A percentile compares a stretch with the other conserved stretches of the same genome.
These are phyloP conservation scores for Megathymus violae DNA, from an alignment of 1,140 invertebrate species.

Conservation along the genomic window DNA sequence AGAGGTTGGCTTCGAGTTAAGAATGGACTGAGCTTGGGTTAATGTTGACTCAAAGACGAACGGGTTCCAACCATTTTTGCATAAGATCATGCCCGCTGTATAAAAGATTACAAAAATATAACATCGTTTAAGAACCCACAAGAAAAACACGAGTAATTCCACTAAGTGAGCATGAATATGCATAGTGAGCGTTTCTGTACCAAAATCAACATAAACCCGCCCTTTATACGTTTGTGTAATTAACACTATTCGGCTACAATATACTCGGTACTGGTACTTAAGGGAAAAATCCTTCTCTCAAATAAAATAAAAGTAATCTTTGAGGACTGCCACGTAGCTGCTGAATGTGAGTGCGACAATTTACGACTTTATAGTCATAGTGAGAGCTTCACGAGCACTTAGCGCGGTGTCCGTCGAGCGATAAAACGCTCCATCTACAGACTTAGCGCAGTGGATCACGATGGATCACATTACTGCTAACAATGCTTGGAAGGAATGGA, in stretches of 20 bases:
- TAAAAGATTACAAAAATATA: neutral
- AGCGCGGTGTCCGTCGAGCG: neutral
- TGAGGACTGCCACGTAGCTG: slow-evolving; percentile 6
- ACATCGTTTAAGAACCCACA: neutral
- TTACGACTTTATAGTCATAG: slow-evolving; percentile 1
- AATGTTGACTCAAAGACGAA: too few species aligned
- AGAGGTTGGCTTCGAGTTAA: too few species aligned
- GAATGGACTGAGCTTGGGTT: too few species aligned
- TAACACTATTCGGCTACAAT: neutral
- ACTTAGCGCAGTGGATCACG: neutral
- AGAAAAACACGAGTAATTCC: neutral
- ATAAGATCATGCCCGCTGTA: neutral
- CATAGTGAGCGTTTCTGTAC: neutral
- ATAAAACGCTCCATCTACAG: neutral
- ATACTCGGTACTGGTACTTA: neutral
- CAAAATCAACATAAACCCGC: neutral
- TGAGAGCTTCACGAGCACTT: neutral
- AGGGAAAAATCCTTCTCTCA: neutral
- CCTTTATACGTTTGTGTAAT: neutral
- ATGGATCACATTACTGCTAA: neutral
- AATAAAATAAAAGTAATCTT: slow-evolving; percentile 7
- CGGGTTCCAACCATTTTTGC: too few species aligned
- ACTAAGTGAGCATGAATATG: neutral
- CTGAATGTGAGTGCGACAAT: slow-evolving; percentile 1
- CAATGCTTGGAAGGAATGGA: neutral